Evolutionary conservation across 2,113 vertebrate species (phyloP).

Genomic region (Myrmecophaga tridactyla): DNA sequence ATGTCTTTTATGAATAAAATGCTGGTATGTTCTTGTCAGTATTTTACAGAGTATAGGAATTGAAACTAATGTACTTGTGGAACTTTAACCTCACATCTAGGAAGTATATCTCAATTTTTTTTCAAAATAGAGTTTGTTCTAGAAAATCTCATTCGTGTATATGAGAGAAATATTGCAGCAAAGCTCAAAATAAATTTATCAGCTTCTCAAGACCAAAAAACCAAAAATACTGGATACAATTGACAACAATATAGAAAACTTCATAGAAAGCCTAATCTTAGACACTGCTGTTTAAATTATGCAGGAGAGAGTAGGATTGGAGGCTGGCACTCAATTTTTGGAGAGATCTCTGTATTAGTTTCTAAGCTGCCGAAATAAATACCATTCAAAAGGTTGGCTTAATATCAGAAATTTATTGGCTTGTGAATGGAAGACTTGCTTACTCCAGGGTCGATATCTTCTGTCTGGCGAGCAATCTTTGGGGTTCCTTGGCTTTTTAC

Average conservation of each 20-base stretch:
- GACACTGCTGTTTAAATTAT: neutral
- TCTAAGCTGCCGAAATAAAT: no score
- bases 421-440: no score
- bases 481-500: no score
- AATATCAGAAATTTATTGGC: no score
- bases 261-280: neutral
- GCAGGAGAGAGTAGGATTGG: neutral
- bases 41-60: neutral
- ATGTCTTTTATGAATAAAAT: neutral
- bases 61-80: neutral
- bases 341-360: neutral
- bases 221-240: neutral
- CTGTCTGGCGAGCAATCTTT: no score
- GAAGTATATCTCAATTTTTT: neutral
- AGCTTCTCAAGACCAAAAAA: neutral
- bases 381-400: no score
- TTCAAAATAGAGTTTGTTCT: neutral
- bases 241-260: neutral
- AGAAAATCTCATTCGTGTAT: neutral
- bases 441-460: no score
- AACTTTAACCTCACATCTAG: neutral
- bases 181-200: neutral
- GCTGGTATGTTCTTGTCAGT: neutral
- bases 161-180: neutral
- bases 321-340: neutral